Base-by-base conservation (phyloP, 30 jellyfish, hydroid and myxozoan genomes). In the Chrysaora quinquecirrha region DNA sequence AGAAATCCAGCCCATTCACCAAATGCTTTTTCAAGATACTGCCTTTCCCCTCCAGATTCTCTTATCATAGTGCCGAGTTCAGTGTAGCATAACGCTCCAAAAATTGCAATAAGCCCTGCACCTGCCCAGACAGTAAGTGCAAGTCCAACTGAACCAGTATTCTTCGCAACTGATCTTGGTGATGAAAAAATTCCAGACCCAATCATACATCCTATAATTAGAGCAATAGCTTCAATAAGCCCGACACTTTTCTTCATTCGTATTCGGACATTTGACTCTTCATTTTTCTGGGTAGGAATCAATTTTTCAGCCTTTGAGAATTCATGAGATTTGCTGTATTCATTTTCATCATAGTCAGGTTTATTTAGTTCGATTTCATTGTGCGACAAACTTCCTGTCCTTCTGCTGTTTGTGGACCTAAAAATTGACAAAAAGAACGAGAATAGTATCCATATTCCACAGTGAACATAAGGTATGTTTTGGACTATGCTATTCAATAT, bases 151-250 rank as follows among this genome's bases (percentile, higher is more conserved):
- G 95, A 76, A 6, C 87, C 87, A 20, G 96, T 29, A n/a, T 64
- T 48, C 21, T 29, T 71, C 1, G 90, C 88, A 18, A 95, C 97
- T 1, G 95, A 60, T 10, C 87, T 76, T 0, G 99, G 99, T 0
- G 99, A 88, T 1, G 97, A 87, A 66, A 95, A 95, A 10, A 95
- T 95, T 20, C 98, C 98, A 31, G 96, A 88, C n/a, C 96, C 96
- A 20, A 88, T 88, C 89, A 88, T 88, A 0, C 35, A 50, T 1
- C 96, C 96, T 4, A 88, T 81, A 71, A 88, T 80, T 2, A 88
- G 78, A 1, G 93, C 60, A 21, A 80, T 85, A 6, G 86, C 87
- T n/a, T 68, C 95, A 48, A 75, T 7, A 30, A 85, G 76, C 2
- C 89, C 89, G 32, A 85, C 89, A 1, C 61, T 75, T 62, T 52